Conservation (phyloP, 2,113 vertebrate species). For the Marmota monax region DNA sequence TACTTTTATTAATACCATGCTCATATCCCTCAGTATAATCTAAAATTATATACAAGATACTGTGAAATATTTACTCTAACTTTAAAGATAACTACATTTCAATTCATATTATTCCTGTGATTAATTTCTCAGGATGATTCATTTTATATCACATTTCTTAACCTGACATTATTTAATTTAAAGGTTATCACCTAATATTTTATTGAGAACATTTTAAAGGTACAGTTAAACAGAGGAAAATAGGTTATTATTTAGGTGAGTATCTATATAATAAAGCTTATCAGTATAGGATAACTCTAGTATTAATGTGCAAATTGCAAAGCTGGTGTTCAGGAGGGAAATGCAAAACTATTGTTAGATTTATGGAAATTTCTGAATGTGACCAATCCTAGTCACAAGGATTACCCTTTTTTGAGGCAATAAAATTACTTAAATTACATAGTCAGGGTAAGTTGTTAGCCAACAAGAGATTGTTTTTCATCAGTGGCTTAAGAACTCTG, state of each 20-base stretch:
- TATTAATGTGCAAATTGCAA: not conserved
- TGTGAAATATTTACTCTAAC: not conserved
- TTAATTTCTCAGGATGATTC: not conserved
- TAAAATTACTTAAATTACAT: conserved; percentile 58
- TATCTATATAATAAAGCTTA: not conserved
- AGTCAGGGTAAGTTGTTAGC: conserved; percentile 50
- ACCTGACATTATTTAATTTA: conserved; percentile 4
- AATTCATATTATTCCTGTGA: not conserved
- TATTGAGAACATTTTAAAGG: not conserved
- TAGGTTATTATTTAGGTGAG: not conserved
- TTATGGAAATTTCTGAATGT: not conserved
- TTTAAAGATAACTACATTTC: not conserved
- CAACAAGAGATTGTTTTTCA: conserved; percentile 27
- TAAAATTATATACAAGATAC: not conserved
- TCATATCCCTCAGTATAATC: not conserved
- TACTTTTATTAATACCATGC: not conserved
- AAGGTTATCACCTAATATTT: not conserved
- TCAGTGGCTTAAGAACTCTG: conserved; percentile 45
- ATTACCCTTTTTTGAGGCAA: conserved; percentile 38
- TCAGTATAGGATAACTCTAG: not conserved
- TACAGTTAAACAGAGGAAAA: not conserved
- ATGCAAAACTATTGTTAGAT: not conserved
- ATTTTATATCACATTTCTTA: not conserved
- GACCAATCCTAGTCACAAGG: not conserved
- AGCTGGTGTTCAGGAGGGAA: not conserved